Base-by-base conservation (phyloP, 2,113 vertebrate genomes). In the Trochalopteron elliotii region DNA sequence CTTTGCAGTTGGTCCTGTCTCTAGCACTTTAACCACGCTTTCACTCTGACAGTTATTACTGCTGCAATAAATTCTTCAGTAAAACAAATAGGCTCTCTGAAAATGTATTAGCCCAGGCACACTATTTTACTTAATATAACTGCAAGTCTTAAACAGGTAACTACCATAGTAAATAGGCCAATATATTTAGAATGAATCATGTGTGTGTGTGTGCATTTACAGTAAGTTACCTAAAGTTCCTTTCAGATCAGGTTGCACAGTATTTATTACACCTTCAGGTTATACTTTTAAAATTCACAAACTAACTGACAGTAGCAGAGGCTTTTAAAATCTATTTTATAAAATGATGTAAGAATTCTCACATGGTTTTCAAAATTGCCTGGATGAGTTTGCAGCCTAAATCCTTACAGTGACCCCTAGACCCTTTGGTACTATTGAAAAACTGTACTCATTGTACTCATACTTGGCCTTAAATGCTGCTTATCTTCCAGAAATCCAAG, bases 1-100 rank as follows among this genome's bases (percentile, higher is more conserved):
- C 98, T 97, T 92, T 95, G 97, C 97, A 97, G 97, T 95, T 97
- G 97, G 97, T 98, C 97, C 98, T 98, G 97, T 96, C 98, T 98
- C 97, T 97, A 96, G 98, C 98, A 98, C 98, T 98, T 98, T 98
- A 97, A 97, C 98, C 98, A 98, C 90, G 92, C 98, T 98, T 98
- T 97, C 98, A 97, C 97, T 97, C 97, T 98, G 98, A 98, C 98
- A 99, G 98, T 99, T 99, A 99, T 99, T 99, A 98, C 98, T 97
- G 87, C 98, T 67, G 98, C 98, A 98, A 98, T 99, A 99, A 99
- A 99, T 99, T 98, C 98, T 98, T 98, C 98, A 97, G 95, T 97
- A 97, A 98, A 98, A 98, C 98, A 98, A 98, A 97, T 98, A 97
- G 98, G 97, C 93, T 83, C 37, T 61, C 89, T 72, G 94, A 97